Percentiles rank a stretch among this genome's conserved stretches.
Conservation (phyloP, 1,140 invertebrate species). For the Nasonia vitripennis region DNA sequence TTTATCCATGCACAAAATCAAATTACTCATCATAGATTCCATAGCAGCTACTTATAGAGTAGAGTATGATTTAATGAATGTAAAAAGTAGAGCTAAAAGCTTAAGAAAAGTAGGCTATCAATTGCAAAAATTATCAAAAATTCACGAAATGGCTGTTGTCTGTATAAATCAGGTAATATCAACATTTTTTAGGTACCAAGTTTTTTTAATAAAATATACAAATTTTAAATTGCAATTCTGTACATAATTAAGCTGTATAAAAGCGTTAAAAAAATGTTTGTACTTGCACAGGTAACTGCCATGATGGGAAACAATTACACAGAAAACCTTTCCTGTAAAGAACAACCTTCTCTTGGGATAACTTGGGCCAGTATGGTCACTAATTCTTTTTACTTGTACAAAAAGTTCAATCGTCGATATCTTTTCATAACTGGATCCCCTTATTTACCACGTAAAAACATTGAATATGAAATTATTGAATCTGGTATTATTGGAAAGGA, state of each 20-base stretch:
- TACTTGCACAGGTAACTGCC: constrained; percentile 67
- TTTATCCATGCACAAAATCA: constrained; percentile 75
- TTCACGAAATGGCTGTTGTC: constrained; percentile 78
- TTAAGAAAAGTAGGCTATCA: constrained; percentile 77
- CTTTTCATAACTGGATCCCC: constrained; percentile 62
- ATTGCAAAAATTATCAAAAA: constrained; percentile 77
- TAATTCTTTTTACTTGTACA: constrained; percentile 78
- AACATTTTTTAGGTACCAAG: constrained; percentile 1
- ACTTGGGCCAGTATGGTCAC: constrained; percentile 83
- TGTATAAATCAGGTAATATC: constrained; percentile 84
- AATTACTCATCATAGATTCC: constrained; percentile 84
- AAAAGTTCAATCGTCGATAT: constrained; percentile 63
- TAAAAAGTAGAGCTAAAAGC: constrained; percentile 75
- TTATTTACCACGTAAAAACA: constrained; percentile 61
- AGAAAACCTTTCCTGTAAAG: constrained; percentile 54
- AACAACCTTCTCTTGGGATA: constrained; percentile 78
- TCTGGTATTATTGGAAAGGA: constrained; percentile 61
- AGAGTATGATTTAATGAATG: constrained; percentile 76
- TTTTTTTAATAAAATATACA: constrained; percentile 16
- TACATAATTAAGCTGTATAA: constrained; percentile 45
- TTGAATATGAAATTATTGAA: constrained; percentile 64
- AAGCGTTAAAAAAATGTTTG: constrained; percentile 35
- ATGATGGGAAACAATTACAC: constrained; percentile 60
- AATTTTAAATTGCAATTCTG: neutral
- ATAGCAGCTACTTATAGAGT: constrained; percentile 83